Conservation (phyloP, 2,113 vertebrate species). For the Neopipo cinnamomea region DNA sequence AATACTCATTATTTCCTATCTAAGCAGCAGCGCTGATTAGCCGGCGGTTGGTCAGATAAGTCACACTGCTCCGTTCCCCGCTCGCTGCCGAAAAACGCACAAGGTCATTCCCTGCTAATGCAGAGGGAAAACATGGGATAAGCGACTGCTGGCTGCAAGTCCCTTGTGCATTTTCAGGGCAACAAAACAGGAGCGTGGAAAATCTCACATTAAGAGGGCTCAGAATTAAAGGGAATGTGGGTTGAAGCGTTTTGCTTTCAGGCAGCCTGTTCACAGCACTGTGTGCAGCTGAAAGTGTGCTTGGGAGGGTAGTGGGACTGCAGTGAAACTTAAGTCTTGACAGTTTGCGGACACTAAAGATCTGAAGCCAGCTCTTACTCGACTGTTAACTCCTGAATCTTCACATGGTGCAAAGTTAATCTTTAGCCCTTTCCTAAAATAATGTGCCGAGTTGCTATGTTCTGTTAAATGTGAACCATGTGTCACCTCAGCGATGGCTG, state of each 20-base stretch:
- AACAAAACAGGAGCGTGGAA: neutral
- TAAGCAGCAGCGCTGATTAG: constrained; percentile 32
- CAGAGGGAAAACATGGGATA: neutral
- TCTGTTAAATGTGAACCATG: constrained; percentile 63
- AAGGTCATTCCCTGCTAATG: constrained; percentile 35
- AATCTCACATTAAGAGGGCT: neutral
- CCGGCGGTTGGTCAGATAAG: constrained; percentile 42
- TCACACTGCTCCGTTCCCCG: neutral
- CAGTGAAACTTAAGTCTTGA: constrained; percentile 41
- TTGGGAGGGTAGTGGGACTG: neutral
- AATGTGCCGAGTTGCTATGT: constrained; percentile 33
- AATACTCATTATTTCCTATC: constrained; percentile 55
- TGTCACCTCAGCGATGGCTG: constrained; percentile 57
- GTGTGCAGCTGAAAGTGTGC: neutral
- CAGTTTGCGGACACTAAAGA: constrained; percentile 47
- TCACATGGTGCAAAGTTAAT: constrained; percentile 48
- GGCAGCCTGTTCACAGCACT: neutral
- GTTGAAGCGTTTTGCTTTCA: neutral
- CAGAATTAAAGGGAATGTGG: neutral
- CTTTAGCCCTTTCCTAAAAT: constrained; percentile 59
- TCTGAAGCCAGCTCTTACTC: constrained; percentile 28
- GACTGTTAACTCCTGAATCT: constrained; percentile 57
- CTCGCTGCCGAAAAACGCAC: neutral
- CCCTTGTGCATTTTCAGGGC: neutral
- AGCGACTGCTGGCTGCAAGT: neutral